Evolutionary conservation across 1,140 invertebrate species (phyloP), one percentile per base, ranked within the genome.

Genomic region (Drosophila insularis): DNA sequence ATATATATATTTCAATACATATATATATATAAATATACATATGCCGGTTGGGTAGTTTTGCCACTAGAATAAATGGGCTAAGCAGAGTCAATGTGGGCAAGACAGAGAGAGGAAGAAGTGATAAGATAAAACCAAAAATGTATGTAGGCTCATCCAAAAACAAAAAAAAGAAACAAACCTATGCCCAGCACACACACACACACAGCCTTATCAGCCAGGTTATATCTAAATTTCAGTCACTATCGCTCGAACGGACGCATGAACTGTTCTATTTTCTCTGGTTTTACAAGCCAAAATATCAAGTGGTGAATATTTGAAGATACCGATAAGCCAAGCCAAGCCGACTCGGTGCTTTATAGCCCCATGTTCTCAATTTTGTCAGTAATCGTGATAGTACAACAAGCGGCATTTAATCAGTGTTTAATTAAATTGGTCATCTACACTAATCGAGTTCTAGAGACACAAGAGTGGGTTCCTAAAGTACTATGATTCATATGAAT

Each of bases 171-270:
- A 7, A 17, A 17, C 7, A 17, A 2, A 50, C 17, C 43, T 14
- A 50, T 37, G 35, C 35, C 11, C 11, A 37, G 13, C 17, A 21
- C 8, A 21, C 10, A 50, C 19, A 21, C 17, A 7, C 19, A 46
- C n/a, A 19, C 7, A 46, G 5, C 10, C n/a, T 61, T 61, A 40
- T 40, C 59, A 21, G 13, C 14, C 17, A 4, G 2, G 55, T 58
- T 58, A 58, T 58, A 58, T 58, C 31, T 58, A 58, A 32, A 58
- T 37, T 58, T 58, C 17, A 58, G 55, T 37, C 32, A 14, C 55
- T 58, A 58, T 58, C 55, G 31, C 31, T 8, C 8, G 17, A 10
- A 50, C 5, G 17, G 7, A 50, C 43, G 17, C 43, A 50, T 50
- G 17, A 10, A 50, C 17, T 58, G 55, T 58, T 35, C 31, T 58